Conservation (phyloP, 2,113 vertebrate genomes). For the Pseudopipra pipra region DNA sequence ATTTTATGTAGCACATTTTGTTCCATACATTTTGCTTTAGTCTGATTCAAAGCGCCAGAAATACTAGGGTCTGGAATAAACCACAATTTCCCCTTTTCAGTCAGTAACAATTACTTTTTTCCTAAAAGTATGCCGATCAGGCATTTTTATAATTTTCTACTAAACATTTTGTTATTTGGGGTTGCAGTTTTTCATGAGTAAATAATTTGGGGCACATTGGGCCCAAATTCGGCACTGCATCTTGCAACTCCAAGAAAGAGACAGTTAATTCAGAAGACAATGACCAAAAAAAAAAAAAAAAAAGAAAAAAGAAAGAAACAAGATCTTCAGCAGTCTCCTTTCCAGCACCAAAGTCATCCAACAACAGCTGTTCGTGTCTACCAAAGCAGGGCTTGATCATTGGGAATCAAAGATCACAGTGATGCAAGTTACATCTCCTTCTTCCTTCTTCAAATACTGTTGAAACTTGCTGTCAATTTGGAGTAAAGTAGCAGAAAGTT, state of each 20-base stretch:
- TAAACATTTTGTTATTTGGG: background rate
- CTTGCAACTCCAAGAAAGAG: background rate
- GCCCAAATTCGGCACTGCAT: background rate
- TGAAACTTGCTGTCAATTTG: background rate
- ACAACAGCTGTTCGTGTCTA: background rate
- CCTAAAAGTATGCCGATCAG: background rate
- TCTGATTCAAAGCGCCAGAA: background rate
- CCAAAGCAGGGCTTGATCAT: background rate
- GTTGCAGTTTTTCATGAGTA: background rate
- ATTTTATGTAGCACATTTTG: background rate
- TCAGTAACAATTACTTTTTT: background rate
- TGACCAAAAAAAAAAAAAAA: background rate
- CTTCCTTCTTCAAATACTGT: background rate
- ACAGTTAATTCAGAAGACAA: background rate
- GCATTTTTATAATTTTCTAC: background rate
- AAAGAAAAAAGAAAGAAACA: background rate
- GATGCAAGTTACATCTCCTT: background rate
- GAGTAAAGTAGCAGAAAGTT: background rate
- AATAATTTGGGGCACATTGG: background rate
- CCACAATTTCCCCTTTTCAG: background rate
- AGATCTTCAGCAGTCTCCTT: background rate
- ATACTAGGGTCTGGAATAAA: background rate
- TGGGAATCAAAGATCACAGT: background rate
- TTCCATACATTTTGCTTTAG: background rate
- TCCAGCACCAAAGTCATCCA: background rate